Percentiles rank a stretch among this genome's conserved stretches.
phyloP scores from a whole-genome alignment of 1,140 invertebrate species.

The Galleria mellonella region DNA sequence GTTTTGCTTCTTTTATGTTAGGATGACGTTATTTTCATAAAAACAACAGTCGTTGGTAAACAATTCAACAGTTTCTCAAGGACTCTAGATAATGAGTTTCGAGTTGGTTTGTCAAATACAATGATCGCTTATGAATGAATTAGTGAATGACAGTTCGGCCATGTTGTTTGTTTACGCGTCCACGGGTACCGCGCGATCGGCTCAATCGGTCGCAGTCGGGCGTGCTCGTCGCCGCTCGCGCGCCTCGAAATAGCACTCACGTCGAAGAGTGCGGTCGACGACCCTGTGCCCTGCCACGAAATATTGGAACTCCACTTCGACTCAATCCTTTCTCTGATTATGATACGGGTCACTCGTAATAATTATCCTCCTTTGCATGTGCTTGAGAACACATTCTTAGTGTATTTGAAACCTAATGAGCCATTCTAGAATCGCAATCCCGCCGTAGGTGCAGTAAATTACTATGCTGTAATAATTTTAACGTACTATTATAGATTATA shows the following conservation, averaged over 20 bases:
- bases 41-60: no score
- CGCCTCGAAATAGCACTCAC: slow-evolving; percentile 65
- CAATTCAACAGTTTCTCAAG: no score
- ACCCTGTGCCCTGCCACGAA: slow-evolving; percentile 60
- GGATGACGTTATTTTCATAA: no score
- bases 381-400: background rate
- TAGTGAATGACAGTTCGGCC: slow-evolving; percentile 68
- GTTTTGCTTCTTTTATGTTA: no score
- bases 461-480: background rate
- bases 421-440: no score
- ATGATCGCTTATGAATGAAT: slow-evolving; percentile 67
- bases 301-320: slow-evolving; percentile 51
- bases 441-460: no score
- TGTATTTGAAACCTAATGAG: no score
- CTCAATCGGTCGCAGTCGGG: slow-evolving; percentile 19
- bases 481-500: background rate
- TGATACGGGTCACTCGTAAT: slow-evolving; percentile 26
- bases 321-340: slow-evolving; percentile 37
- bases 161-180: slow-evolving; percentile 68
- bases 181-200: slow-evolving; percentile 29
- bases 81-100: slow-evolving; percentile 32
- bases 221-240: slow-evolving; percentile 41
- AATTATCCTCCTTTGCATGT: background rate
- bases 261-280: slow-evolving; percentile 57
- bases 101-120: slow-evolving; percentile 59